phyloP scores from a whole-genome alignment of 2,113 vertebrate species.

The Zosterops pallidus region DNA sequence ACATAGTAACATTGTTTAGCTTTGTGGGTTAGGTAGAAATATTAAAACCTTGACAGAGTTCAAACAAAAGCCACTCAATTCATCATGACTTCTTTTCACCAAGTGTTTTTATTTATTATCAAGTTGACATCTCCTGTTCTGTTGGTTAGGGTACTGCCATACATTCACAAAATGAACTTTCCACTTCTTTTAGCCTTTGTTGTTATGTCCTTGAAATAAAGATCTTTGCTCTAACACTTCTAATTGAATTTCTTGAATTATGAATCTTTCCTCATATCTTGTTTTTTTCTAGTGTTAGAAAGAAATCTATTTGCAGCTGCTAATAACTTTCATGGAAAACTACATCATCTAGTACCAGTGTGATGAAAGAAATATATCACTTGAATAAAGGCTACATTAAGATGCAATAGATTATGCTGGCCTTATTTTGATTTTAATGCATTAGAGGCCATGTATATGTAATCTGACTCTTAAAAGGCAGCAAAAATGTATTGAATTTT shows the following conservation, averaged over 20 bases:
- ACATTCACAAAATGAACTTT: background rate
- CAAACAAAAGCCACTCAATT: background rate
- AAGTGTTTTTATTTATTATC: background rate
- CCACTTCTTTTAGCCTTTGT: background rate
- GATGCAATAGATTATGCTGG: background rate
- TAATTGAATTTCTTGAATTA: background rate
- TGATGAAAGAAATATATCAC: background rate
- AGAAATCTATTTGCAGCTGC: background rate
- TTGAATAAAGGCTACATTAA: background rate
- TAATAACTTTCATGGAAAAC: background rate
- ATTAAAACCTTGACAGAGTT: background rate
- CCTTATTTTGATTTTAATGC: background rate
- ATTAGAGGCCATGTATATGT: background rate
- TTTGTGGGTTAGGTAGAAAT: background rate
- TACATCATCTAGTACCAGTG: background rate
- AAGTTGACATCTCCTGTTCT: background rate
- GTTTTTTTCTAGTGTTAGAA: background rate
- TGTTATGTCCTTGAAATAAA: background rate
- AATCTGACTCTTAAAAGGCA: background rate
- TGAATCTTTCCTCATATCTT: background rate
- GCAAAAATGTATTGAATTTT: background rate
- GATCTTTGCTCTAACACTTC: background rate
- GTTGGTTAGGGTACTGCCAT: background rate
- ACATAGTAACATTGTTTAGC: background rate
- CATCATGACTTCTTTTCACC: background rate